These are phyloP conservation scores for Ceraclea dissimilis DNA, from an alignment of 2,888 invertebrate genomes.

Conservation along the genomic window DNA sequence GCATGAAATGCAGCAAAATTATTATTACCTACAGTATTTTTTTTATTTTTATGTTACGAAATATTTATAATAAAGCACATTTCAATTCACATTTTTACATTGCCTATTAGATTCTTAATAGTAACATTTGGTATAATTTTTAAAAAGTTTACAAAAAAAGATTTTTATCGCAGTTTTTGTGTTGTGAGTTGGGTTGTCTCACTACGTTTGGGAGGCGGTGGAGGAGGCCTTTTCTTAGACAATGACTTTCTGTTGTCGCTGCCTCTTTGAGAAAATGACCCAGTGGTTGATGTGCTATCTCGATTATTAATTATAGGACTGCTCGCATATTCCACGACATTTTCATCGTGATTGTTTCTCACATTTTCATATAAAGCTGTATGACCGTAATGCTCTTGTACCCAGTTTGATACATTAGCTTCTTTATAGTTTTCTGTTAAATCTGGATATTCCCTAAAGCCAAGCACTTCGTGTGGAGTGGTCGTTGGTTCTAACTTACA, in stretches of 20 bases:
- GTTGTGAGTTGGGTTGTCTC: constrained; percentile 76
- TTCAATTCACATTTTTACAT: no score
- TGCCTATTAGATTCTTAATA: no score
- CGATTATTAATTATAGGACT: constrained; percentile 22
- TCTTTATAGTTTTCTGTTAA: constrained; percentile 65
- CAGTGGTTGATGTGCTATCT: constrained; percentile 6
- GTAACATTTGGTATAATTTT: background rate
- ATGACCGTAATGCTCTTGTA: constrained; percentile 78
- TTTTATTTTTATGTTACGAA: no score
- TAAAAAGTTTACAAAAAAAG: background rate
- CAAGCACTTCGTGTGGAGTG: constrained; percentile 84
- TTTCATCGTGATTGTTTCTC: constrained; percentile 40
- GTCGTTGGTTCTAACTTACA: constrained; percentile 82
- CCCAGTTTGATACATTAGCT: constrained; percentile 84
- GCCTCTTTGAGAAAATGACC: constrained; percentile 29
- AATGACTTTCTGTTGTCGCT: constrained; percentile 31
- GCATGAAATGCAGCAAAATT: no score
- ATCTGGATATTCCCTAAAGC: constrained; percentile 74
- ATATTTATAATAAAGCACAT: no score
- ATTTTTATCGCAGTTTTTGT: constrained; percentile 20
- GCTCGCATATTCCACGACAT: constrained; percentile 42
- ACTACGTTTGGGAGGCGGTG: constrained; percentile 83
- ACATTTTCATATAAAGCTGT: constrained; percentile 67
- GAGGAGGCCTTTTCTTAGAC: constrained; percentile 69
- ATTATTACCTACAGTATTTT: no score